Conservation (phyloP, 2,888 invertebrate genomes). For the Electrophaes corylata region DNA sequence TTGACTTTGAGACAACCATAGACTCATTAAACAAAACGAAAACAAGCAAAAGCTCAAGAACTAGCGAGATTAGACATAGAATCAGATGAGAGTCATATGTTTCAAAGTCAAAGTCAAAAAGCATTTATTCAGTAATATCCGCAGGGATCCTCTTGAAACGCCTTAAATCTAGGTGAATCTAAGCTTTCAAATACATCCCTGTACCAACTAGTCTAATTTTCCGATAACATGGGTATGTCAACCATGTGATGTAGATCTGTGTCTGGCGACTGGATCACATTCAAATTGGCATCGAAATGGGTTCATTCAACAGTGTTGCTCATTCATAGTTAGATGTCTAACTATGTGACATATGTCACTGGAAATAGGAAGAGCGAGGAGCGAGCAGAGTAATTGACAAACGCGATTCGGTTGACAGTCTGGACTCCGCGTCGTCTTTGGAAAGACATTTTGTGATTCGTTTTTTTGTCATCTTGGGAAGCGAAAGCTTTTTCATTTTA, state of each 20-base stretch:
- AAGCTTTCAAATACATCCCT: neutral
- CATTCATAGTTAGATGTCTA: neutral
- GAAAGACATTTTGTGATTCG: neutral
- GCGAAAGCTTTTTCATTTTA: too few relatives aligned
- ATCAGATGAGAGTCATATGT: too few relatives aligned
- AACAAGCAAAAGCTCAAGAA: too few relatives aligned
- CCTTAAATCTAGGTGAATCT: too few relatives aligned
- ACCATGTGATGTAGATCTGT: constrained; percentile 10
- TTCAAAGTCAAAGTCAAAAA: too few relatives aligned
- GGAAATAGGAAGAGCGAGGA: neutral
- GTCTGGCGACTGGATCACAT: constrained; percentile 1
- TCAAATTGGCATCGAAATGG: neutral
- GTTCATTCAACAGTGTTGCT: neutral
- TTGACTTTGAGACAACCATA: too few relatives aligned
- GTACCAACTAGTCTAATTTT: constrained; percentile 1
- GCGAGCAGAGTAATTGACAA: neutral
- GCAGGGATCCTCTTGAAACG: too few relatives aligned
- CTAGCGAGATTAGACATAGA: too few relatives aligned
- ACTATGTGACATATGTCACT: too few relatives aligned
- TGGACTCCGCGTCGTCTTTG: neutral
- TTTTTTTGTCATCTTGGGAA: too few relatives aligned
- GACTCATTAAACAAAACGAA: too few relatives aligned
- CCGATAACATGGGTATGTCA: neutral
- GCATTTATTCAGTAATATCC: too few relatives aligned
- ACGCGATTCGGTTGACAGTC: neutral